Evolutionary conservation across 2,888 invertebrate species (phyloP).

Genomic region (Sceliomorpha sp.): DNA sequence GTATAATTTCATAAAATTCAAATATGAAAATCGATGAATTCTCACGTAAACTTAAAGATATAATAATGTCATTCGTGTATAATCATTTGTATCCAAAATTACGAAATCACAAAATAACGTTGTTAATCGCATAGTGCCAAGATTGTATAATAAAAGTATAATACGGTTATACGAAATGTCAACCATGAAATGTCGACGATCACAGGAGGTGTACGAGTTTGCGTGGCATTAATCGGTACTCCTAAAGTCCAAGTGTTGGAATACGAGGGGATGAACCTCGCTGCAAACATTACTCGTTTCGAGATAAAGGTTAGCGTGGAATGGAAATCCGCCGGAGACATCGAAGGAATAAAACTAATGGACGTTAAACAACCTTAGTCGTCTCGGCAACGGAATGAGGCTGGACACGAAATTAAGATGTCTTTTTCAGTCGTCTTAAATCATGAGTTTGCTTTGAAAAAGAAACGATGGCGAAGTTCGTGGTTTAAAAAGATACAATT

Average conservation of each 20-base stretch:
- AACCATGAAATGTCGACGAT: no score
- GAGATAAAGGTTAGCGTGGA: constrained; percentile 71
- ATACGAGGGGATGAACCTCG: constrained; percentile 33
- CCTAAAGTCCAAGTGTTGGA: constrained; percentile 35
- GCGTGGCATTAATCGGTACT: constrained; percentile 39
- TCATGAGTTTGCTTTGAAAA: constrained; percentile 74
- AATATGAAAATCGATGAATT: no score
- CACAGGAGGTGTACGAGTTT: no score
- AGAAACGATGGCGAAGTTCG: constrained; percentile 39
- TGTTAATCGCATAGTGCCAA: no score
- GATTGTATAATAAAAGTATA: no score
- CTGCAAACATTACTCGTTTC: constrained; percentile 34
- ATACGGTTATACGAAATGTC: no score
- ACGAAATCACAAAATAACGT: no score
- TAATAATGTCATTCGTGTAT: no score
- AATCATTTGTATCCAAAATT: no score
- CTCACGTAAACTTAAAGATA: no score
- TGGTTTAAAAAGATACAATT: constrained; percentile 30
- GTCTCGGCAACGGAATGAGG: constrained; percentile 66
- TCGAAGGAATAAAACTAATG: constrained; percentile 73
- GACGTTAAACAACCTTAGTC: constrained; percentile 76
- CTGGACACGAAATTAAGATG: constrained; percentile 70
- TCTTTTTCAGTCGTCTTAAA: constrained; percentile 70
- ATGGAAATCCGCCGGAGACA: constrained; percentile 51
- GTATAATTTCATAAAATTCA: no score